Evolutionary conservation across 1,140 invertebrate species (phyloP).

Genomic region (Harlomillsia oculata): DNA sequence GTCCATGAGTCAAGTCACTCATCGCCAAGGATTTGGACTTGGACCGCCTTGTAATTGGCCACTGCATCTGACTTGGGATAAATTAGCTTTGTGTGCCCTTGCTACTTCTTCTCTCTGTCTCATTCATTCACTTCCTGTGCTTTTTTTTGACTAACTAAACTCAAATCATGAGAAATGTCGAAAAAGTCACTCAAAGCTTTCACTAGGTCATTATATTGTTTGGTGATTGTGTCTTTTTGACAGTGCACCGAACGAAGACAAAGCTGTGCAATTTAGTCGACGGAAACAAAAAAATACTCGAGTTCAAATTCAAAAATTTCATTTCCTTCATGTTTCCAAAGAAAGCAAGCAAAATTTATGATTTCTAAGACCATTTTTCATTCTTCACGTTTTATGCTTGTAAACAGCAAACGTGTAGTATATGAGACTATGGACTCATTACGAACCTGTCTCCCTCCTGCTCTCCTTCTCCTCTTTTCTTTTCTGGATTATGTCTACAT

Average conservation of each 20-base stretch:
- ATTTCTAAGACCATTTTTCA: conserved; percentile 27
- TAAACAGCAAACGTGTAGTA: neutral
- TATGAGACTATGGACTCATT: no score
- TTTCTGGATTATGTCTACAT: no score
- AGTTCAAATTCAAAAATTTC: conserved; percentile 17
- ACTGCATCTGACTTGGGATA: conserved; percentile 30
- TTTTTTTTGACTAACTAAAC: no score
- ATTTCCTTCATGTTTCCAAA: conserved; percentile 17
- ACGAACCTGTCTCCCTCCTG: no score
- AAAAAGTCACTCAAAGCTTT: no score
- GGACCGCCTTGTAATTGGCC: neutral
- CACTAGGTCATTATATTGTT: conserved; percentile 9
- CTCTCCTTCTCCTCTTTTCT: no score
- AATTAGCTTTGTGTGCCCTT: conserved; percentile 24
- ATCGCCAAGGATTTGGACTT: neutral
- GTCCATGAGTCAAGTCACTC: neutral
- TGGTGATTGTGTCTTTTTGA: conserved; percentile 1
- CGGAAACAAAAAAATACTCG: conserved; percentile 5
- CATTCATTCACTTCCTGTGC: neutral
- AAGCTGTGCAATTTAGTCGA: neutral
- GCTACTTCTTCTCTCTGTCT: neutral
- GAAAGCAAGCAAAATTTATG: conserved; percentile 15
- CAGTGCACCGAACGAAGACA: conserved; percentile 4
- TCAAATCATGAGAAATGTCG: no score
- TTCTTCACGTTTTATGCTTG: neutral